Conservation (phyloP, 2,113 vertebrate species). For the Phalacrocorax aristotelis region DNA sequence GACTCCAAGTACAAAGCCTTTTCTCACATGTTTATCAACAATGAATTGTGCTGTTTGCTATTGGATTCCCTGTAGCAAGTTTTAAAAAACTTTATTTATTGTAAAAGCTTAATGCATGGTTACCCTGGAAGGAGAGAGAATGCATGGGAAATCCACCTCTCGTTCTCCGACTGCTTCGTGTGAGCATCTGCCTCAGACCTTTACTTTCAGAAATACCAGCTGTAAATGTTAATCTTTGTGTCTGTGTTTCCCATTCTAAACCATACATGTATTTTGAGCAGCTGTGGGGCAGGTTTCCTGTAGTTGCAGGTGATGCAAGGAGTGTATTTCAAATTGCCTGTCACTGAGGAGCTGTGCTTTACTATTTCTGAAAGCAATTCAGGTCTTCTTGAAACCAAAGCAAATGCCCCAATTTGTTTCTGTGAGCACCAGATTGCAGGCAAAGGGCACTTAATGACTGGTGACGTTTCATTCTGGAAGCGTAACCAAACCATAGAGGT, state of each 20-base stretch:
- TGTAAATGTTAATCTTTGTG: background rate
- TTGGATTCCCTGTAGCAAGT: background rate
- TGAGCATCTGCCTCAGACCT: conserved; percentile 15
- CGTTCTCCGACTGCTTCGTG: rapidly evolving
- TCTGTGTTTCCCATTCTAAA: background rate
- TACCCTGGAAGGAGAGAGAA: background rate
- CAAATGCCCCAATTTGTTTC: background rate
- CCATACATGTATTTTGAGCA: background rate
- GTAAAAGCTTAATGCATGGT: conserved; percentile 9
- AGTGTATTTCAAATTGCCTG: background rate
- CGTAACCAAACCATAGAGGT: background rate
- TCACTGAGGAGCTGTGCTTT: background rate
- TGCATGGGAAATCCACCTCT: conserved; percentile 6
- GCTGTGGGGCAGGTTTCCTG: background rate
- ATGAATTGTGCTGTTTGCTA: background rate
- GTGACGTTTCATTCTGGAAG: background rate
- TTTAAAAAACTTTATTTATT: background rate
- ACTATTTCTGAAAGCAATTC: background rate
- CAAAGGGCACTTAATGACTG: background rate
- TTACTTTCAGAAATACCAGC: background rate
- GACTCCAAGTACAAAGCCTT: background rate
- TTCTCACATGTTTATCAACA: background rate
- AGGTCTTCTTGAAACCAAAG: background rate
- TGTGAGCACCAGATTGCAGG: background rate
- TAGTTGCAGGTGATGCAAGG: background rate